Conservation (phyloP, 2,888 invertebrate genomes). For the Xanthorhoe designata region DNA sequence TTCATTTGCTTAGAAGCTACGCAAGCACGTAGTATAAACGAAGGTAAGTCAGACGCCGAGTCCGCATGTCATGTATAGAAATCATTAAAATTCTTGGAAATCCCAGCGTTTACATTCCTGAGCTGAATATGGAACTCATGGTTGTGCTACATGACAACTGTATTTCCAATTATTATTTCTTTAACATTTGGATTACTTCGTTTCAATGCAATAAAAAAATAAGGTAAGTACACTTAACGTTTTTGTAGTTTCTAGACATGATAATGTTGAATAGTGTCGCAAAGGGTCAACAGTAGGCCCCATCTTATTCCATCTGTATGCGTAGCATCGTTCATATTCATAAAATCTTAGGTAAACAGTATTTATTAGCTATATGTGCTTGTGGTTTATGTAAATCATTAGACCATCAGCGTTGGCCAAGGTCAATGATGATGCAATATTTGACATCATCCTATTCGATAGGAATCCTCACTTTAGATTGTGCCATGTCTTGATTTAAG, state of each 20-base stretch:
- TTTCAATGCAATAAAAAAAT: not conserved
- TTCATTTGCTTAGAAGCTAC: conserved; percentile 39
- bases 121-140: conserved; percentile 24
- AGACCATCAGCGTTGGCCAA: conserved; percentile 47
- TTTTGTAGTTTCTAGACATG: not conserved
- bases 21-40: conserved; percentile 29
- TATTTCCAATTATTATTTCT: conserved; percentile 8
- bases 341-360: conserved; percentile 18
- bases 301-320: conserved; percentile 10
- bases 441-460: conserved; percentile 65
- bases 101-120: conserved; percentile 35
- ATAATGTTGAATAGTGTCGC: not conserved
- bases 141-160: conserved; percentile 11
- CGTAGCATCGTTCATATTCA: not conserved
- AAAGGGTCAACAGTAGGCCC: conserved; percentile 9
- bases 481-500: conserved; percentile 44
- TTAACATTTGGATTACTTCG: not conserved
- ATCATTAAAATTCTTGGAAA: conserved; percentile 42
- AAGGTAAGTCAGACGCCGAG: conserved; percentile 21
- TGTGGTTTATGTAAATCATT: conserved; percentile 49
- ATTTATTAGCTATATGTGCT: conserved; percentile 37
- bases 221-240: too few species aligned
- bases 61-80: conserved; percentile 22
- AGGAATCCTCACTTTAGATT: conserved; percentile 53
- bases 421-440: conserved; percentile 67